A percentile compares a stretch with the other conserved stretches of the same genome.
These are phyloP conservation scores for Argya squamiceps DNA, from an alignment of 2,797 vertebrate genomes.

Conservation along the genomic window DNA sequence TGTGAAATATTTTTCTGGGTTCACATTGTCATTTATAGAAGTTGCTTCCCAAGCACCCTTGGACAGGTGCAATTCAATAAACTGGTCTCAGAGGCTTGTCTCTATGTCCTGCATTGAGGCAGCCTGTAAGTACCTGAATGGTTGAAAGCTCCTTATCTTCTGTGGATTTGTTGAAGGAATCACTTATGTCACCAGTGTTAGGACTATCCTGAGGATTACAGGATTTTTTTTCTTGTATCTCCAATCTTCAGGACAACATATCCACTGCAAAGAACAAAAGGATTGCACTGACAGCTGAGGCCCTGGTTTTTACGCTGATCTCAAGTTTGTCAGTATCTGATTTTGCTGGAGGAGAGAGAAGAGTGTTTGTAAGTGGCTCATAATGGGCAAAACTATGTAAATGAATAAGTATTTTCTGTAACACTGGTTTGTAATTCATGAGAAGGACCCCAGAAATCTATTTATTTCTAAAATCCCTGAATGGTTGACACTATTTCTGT, in stretches of 20 bases:
- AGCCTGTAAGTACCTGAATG: neutral
- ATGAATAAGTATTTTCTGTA: neutral
- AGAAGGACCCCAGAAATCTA: neutral
- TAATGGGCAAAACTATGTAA: neutral
- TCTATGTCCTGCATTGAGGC: neutral
- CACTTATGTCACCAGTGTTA: neutral
- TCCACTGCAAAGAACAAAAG: neutral
- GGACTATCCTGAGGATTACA: neutral
- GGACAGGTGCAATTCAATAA: neutral
- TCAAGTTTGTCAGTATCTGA: neutral
- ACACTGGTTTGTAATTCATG: neutral
- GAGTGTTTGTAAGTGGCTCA: neutral
- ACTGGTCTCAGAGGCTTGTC: neutral
- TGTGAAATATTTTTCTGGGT: neutral
- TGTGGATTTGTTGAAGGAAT: neutral
- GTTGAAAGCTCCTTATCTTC: neutral
- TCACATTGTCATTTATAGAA: neutral
- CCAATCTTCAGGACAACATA: neutral
- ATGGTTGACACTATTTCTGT: neutral
- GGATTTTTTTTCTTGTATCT: neutral
- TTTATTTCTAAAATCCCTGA: neutral
- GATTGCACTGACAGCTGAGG: neutral
- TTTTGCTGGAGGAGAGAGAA: neutral
- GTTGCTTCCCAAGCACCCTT: neutral
- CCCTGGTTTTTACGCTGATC: neutral